Evolutionary conservation across 2,888 invertebrate species (phyloP), one percentile per base, ranked within the genome.

Genomic region (Odontothrips loti): DNA sequence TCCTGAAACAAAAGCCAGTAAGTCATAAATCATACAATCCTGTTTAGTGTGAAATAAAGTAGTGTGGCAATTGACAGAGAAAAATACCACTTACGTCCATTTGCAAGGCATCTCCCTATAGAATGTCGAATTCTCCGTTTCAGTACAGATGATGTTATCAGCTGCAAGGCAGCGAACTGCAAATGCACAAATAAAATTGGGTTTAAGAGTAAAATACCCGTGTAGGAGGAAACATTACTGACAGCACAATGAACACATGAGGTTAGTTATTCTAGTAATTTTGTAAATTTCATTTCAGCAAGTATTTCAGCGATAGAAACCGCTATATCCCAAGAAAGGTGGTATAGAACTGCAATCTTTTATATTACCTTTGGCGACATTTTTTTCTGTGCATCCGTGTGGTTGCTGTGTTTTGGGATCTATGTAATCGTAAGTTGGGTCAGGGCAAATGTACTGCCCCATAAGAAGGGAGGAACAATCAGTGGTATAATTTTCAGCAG

Each of bases 321-420:
- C 34, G n/a, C n/a, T n/a, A n/a, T n/a, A 43, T 43, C 34, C 34
- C 2, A 4, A 4, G 2, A 43, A 43, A 43, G 34, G 6, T 2
- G 34, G 34, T 6, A 2, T 4, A 43, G 34, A 43, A 6, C 6
- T 43, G 6, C 10, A 23, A 47, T 3, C 27, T 79, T 51, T 48
- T 29, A 48, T 82, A 80, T 84, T 88, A 95, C 96, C 93, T 90
- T 91, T 91, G 12, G 96, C 95, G 88, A 91, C 92, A 83, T 95
- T 95, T 85, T 95, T 93, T 84, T 92, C 87, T 1, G 91, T 91
- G 87, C 97, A 97, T 82, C 94, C 95, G 84, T 88, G 88, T 51
- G 94, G 92, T 86, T 97, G 96, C 87, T 98, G 98, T 0, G 98
- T 98, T 85, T 93, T 91, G 0, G 92, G 91, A 87, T 98, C 96